phyloP scores from a whole-genome alignment of 2,888 invertebrate genomes.

The Limenitis camilla region DNA sequence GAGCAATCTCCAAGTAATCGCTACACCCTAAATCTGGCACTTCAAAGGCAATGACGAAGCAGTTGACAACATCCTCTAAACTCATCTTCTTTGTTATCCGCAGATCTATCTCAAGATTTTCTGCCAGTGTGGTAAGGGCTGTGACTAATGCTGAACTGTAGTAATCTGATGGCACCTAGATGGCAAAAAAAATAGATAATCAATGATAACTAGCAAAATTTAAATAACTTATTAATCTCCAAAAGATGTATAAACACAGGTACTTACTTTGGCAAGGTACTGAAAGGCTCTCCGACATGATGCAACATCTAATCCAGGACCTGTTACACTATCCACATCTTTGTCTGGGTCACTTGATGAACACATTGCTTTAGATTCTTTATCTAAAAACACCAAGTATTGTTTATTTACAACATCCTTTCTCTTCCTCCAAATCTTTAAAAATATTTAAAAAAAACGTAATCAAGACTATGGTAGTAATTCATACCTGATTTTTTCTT shows the following conservation, averaged over 20 bases:
- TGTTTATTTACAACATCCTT: too few species aligned
- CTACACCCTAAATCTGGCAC: constrained; percentile 82
- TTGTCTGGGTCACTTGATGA: constrained; percentile 83
- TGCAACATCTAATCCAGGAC: constrained; percentile 80
- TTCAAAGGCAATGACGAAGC: constrained; percentile 83
- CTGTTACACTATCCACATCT: constrained; percentile 83
- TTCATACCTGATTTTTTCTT: constrained; percentile 43
- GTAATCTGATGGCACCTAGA: constrained; percentile 63
- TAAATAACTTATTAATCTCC: too few species aligned
- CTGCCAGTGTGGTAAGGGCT: constrained; percentile 82
- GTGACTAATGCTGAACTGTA: constrained; percentile 81
- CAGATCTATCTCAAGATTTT: constrained; percentile 82
- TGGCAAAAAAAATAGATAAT: too few species aligned
- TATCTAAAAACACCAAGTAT: too few species aligned
- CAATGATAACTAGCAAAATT: too few species aligned
- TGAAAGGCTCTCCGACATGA: constrained; percentile 82
- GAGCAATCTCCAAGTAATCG: constrained; percentile 87
- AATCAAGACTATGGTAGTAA: not conserved
- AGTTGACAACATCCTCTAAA: constrained; percentile 75
- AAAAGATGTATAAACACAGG: too few species aligned
- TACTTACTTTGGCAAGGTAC: constrained; percentile 62
- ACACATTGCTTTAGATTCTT: constrained; percentile 58
- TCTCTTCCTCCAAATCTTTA: constrained; percentile 33
- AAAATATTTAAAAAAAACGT: too few species aligned
- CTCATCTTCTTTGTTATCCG: constrained; percentile 68